Percentiles rank a stretch among this genome's conserved stretches.
phyloP scores from a whole-genome alignment of 2,113 vertebrate species.

The Pholis gunnellus region DNA sequence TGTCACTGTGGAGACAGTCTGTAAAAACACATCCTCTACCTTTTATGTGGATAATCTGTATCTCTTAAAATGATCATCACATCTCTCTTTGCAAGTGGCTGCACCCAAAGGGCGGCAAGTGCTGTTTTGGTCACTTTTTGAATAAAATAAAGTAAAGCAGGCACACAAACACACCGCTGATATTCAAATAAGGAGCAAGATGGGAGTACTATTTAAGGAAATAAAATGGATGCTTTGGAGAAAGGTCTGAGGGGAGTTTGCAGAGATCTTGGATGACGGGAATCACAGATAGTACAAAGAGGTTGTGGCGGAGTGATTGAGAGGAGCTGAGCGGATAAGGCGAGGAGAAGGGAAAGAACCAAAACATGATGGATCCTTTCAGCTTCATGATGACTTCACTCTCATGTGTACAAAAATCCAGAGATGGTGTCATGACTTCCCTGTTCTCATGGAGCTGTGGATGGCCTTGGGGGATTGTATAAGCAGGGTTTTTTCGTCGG shows the following conservation, averaged over 20 bases:
- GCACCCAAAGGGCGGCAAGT: constrained; percentile 46
- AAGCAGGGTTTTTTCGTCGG: constrained; percentile 32
- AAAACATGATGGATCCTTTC: constrained; percentile 13
- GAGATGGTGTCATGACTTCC: constrained; percentile 35
- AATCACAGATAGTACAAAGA: constrained; percentile 30
- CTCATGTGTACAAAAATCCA: constrained; percentile 54
- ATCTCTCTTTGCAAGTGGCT: constrained; percentile 25
- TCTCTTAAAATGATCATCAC: constrained; percentile 27
- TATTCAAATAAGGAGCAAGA: constrained; percentile 32
- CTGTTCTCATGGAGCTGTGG: constrained; percentile 32
- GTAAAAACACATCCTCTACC: background rate
- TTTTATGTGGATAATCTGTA: constrained; percentile 16
- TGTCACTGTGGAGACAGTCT: background rate
- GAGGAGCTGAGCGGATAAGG: constrained; percentile 29
- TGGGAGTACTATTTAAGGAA: background rate
- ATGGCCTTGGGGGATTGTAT: constrained; percentile 12
- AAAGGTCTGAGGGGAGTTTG: background rate
- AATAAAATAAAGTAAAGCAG: constrained; percentile 27
- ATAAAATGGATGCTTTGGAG: constrained; percentile 17
- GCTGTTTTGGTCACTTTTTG: constrained; percentile 42
- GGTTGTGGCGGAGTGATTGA: constrained; percentile 21
- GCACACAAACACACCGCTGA: constrained; percentile 32
- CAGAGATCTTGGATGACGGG: constrained; percentile 12
- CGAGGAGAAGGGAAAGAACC: constrained; percentile 14
- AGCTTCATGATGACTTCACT: constrained; percentile 40